These are phyloP conservation scores for Rhinophrynus dorsalis DNA, from an alignment of 2,797 vertebrate genomes.

Conservation along the genomic window DNA sequence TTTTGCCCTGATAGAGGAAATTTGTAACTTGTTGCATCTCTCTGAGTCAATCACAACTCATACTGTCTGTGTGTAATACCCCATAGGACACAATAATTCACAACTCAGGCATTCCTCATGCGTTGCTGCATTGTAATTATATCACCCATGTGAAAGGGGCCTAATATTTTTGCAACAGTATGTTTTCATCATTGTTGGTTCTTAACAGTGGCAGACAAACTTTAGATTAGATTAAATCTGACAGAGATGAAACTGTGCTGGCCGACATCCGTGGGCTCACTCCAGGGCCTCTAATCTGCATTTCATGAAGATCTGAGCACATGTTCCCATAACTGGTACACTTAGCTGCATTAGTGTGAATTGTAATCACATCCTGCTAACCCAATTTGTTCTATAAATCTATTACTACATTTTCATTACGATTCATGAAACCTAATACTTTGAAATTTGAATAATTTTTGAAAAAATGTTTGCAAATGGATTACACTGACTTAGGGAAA, in stretches of 20 bases:
- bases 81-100: no score
- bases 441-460: constrained; percentile 53
- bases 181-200: no score
- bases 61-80: no score
- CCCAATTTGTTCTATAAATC: constrained; percentile 70
- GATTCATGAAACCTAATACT: constrained; percentile 62
- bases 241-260: constrained; percentile 69
- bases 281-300: constrained; percentile 74
- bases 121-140: no score
- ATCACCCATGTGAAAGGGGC: no score
- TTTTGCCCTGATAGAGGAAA: no score
- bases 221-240: constrained; percentile 72
- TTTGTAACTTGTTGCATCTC: no score
- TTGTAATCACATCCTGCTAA: constrained; percentile 73
- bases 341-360: constrained; percentile 66
- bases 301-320: constrained; percentile 73
- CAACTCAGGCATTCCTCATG: no score
- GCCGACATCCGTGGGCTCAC: constrained; percentile 73
- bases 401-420: constrained; percentile 73
- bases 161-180: no score
- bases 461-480: not conserved
- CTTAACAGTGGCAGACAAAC: constrained; percentile 48
- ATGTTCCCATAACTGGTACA: constrained; percentile 70
- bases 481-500: not conserved
- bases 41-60: no score